phyloP scores from a whole-genome alignment of 2,888 invertebrate genomes.

The Conomelus anceps region DNA sequence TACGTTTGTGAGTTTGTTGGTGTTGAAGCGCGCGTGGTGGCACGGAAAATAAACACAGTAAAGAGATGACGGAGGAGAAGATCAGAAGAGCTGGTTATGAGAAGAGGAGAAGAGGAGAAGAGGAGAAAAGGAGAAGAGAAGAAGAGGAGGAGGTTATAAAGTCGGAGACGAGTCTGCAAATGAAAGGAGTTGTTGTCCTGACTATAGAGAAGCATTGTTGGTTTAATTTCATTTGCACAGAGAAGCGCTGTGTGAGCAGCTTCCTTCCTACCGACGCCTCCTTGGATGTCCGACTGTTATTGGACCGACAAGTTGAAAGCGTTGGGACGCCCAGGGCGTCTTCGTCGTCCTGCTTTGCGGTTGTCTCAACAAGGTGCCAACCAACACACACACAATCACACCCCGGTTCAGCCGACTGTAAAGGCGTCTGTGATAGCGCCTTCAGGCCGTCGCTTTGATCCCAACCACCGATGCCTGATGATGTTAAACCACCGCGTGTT shows the following conservation, averaged over 20 bases:
- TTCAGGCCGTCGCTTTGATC: neutral
- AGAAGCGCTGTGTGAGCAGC: neutral
- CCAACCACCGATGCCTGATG: neutral
- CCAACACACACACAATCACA: neutral
- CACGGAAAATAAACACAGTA: no score
- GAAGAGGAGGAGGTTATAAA: neutral
- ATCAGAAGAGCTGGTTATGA: neutral
- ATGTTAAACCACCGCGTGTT: neutral
- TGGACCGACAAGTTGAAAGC: neutral
- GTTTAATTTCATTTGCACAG: neutral
- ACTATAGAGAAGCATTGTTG: neutral
- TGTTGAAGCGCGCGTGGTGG: neutral
- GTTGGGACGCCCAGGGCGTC: neutral
- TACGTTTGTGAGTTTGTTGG: neutral
- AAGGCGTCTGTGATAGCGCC: conserved; percentile 8
- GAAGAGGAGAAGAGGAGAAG: neutral
- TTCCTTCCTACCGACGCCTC: neutral
- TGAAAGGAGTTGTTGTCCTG: neutral
- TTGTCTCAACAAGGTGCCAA: conserved; percentile 14
- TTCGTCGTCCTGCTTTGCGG: neutral
- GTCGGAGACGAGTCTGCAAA: neutral
- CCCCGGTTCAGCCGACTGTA: neutral
- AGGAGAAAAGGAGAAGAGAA: neutral
- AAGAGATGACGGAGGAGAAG: no score
- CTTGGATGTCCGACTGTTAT: neutral